A percentile compares a stretch with the other conserved stretches of the same genome.
phyloP scores from a whole-genome alignment of 2,888 invertebrate species.

The Synergus japonicus region DNA sequence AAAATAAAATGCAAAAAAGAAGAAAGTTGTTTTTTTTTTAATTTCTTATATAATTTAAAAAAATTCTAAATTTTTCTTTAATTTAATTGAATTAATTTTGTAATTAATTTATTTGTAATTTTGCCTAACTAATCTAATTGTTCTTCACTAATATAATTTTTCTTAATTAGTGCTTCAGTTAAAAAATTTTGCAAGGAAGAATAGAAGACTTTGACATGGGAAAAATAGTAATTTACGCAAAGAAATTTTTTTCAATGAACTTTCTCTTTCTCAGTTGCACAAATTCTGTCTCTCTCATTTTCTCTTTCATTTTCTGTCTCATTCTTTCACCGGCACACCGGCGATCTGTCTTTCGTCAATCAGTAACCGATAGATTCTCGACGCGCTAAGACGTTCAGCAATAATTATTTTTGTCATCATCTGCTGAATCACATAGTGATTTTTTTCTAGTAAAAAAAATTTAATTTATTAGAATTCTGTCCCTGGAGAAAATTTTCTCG shows the following conservation, averaged over 20 bases:
- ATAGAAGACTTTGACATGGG: neutral
- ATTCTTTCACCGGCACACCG: conserved; percentile 30
- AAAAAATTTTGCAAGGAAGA: neutral
- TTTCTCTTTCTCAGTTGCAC: neutral
- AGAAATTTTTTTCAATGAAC: neutral
- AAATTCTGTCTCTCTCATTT: neutral
- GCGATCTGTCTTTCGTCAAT: conserved; percentile 25
- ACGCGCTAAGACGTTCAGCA: conserved; percentile 20
- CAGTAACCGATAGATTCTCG: conserved; percentile 36
- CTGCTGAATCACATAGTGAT: conserved; percentile 11
- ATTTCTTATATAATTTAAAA: no score
- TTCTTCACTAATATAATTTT: neutral
- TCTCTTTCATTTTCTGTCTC: neutral
- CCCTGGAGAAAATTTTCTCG: neutral
- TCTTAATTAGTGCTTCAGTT: neutral
- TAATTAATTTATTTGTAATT: no score
- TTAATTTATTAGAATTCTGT: neutral
- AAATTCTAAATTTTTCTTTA: no score
- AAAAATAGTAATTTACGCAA: neutral
- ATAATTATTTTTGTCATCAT: conserved; percentile 44
- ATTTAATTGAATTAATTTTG: no score
- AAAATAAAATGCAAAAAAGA: no score
- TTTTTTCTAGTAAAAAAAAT: neutral
- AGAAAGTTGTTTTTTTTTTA: no score
- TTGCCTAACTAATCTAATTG: no score